Percentiles rank a stretch among this genome's conserved stretches.
Evolutionary conservation across 1,140 invertebrate genomes (phyloP).

Genomic region (Caenorhabditis briggsae): DNA sequence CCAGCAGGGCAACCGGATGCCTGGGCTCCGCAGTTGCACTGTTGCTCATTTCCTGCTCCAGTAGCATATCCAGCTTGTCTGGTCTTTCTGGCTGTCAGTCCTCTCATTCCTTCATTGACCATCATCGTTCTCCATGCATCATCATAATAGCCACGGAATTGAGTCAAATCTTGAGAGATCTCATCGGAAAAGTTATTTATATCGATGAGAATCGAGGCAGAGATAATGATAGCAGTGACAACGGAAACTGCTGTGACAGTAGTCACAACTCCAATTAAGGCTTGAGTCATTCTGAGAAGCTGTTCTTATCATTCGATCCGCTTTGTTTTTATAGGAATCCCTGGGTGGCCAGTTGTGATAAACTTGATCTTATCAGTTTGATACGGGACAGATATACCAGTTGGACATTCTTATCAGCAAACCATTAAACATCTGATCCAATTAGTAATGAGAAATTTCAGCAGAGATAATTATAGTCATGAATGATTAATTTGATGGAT

Average conservation of each 20-base stretch:
- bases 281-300: slow-evolving; percentile 24
- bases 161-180: slow-evolving; percentile 31
- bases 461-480: too few species aligned
- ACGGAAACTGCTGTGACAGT: slow-evolving; percentile 33
- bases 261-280: slow-evolving; percentile 39
- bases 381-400: too few species aligned
- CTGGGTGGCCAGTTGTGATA: background rate
- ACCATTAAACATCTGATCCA: too few species aligned
- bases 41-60: slow-evolving; percentile 19
- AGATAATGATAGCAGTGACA: slow-evolving; percentile 37
- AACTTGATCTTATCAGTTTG: background rate
- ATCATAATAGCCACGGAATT: slow-evolving; percentile 57
- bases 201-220: slow-evolving; percentile 37
- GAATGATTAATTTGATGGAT: too few species aligned
- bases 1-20: slow-evolving; percentile 81
- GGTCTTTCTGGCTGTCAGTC: background rate
- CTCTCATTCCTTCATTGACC: slow-evolving; percentile 49
- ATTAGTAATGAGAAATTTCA: too few species aligned
- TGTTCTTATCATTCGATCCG: background rate
- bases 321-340: background rate
- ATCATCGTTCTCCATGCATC: slow-evolving; percentile 57
- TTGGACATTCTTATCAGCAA: too few species aligned
- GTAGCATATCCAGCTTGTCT: slow-evolving; percentile 39
- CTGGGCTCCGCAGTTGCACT: slow-evolving; percentile 61
- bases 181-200: slow-evolving; percentile 57